A percentile compares a stretch with the other conserved stretches of the same genome.
These are phyloP conservation scores for Pionites leucogaster DNA, from an alignment of 2,113 vertebrate genomes.

Conservation along the genomic window DNA sequence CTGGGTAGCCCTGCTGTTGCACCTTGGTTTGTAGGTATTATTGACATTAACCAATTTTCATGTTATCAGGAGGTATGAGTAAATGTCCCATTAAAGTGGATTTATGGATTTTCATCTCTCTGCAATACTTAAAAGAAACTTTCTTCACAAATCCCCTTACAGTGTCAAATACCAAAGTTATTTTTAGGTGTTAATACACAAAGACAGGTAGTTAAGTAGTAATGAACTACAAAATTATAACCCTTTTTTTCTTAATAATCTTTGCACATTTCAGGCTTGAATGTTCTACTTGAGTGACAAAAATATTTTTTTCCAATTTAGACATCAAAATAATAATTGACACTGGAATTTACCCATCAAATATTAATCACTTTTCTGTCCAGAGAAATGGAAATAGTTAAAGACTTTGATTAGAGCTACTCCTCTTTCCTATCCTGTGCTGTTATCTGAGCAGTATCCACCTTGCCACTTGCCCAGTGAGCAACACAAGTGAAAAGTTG, in stretches of 20 bases:
- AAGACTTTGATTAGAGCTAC: background rate
- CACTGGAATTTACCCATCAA: background rate
- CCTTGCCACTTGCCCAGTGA: background rate
- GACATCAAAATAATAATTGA: background rate
- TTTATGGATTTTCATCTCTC: background rate
- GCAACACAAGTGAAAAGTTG: background rate
- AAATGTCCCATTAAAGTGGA: background rate
- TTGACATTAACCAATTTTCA: background rate
- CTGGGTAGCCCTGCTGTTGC: background rate
- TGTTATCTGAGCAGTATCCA: background rate
- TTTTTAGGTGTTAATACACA: background rate
- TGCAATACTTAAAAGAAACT: background rate
- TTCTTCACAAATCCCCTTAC: background rate
- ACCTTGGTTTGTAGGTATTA: fast-evolving
- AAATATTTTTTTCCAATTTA: background rate
- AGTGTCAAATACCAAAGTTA: background rate
- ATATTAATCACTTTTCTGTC: background rate
- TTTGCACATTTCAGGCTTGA: background rate
- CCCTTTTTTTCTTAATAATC: background rate
- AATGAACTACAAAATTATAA: background rate
- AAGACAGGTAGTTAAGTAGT: background rate
- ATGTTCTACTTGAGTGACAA: background rate
- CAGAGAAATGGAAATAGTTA: background rate
- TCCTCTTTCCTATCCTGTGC: background rate
- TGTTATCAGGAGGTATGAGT: background rate